Conservation (phyloP, 2,797 vertebrate genomes). For the Mus spretus region DNA sequence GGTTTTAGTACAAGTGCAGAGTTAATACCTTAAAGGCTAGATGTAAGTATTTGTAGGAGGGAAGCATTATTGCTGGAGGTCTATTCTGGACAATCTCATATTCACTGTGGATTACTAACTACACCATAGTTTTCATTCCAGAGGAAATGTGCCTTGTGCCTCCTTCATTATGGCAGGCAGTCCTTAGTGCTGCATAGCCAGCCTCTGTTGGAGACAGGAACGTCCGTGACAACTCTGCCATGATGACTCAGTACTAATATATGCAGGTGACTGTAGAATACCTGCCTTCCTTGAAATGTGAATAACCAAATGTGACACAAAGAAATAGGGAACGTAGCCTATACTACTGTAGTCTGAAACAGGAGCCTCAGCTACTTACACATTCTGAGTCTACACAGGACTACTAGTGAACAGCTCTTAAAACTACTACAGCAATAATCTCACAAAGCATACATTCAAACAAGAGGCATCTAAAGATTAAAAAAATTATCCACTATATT, state of each 20-base stretch:
- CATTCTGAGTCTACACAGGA: slow-evolving; percentile 80
- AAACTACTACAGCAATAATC: slow-evolving; percentile 82
- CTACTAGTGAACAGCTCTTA: slow-evolving; percentile 78
- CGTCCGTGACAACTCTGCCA: slow-evolving; percentile 51
- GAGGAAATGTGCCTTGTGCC: slow-evolving; percentile 4
- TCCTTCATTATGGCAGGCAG: not conserved
- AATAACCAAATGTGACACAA: slow-evolving; percentile 82
- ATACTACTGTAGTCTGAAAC: slow-evolving; percentile 83
- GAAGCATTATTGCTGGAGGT: slow-evolving; percentile 48
- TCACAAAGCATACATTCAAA: slow-evolving; percentile 85
- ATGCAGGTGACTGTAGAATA: slow-evolving; percentile 54
- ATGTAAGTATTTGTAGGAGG: not conserved
- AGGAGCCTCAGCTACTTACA: slow-evolving; percentile 76
- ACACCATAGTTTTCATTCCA: slow-evolving; percentile 24
- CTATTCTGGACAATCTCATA: not conserved
- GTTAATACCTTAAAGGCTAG: not conserved
- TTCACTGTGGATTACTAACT: not conserved
- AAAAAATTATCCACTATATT: slow-evolving; percentile 89
- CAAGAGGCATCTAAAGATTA: slow-evolving; percentile 87
- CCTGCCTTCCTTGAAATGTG: slow-evolving; percentile 80
- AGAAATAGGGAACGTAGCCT: slow-evolving; percentile 78
- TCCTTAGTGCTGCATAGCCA: not conserved
- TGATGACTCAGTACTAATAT: slow-evolving; percentile 55
- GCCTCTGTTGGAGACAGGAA: slow-evolving; percentile 25
- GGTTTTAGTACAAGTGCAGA: not conserved